Conservation (phyloP, 2,113 vertebrate genomes). For the Odobenus rosmarus region DNA sequence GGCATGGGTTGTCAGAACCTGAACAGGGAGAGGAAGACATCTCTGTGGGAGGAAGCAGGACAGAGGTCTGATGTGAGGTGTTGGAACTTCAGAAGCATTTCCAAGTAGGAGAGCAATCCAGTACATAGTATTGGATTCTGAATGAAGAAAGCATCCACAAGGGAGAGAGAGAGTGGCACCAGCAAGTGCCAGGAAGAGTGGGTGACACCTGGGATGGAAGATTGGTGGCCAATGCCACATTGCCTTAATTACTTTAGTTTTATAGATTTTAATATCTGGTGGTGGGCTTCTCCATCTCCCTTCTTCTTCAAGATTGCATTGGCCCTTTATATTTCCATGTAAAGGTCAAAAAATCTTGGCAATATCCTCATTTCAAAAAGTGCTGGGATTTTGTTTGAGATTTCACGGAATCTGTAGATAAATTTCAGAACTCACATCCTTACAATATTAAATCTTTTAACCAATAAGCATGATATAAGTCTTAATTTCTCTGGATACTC, state of each 20-base stretch:
- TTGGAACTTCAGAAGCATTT: background rate
- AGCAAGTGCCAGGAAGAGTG: background rate
- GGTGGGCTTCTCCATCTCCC: background rate
- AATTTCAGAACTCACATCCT: background rate
- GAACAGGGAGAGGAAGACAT: background rate
- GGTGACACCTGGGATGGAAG: background rate
- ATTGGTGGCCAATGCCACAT: too few species aligned
- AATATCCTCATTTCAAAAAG: background rate
- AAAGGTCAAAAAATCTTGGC: background rate
- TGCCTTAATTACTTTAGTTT: background rate
- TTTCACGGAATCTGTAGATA: background rate
- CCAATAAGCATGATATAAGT: background rate
- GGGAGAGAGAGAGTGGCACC: background rate
- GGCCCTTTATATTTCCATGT: background rate
- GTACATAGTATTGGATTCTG: background rate
- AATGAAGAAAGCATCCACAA: background rate
- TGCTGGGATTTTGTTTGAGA: background rate
- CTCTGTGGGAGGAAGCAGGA: background rate
- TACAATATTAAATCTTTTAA: background rate
- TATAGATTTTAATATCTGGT: background rate
- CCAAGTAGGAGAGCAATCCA: background rate
- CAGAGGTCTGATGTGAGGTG: background rate
- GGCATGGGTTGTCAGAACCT: background rate
- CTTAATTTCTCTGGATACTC: background rate
- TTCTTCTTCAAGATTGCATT: background rate